Conservation (phyloP, 2,797 vertebrate species). For the Ammospiza maritima region DNA sequence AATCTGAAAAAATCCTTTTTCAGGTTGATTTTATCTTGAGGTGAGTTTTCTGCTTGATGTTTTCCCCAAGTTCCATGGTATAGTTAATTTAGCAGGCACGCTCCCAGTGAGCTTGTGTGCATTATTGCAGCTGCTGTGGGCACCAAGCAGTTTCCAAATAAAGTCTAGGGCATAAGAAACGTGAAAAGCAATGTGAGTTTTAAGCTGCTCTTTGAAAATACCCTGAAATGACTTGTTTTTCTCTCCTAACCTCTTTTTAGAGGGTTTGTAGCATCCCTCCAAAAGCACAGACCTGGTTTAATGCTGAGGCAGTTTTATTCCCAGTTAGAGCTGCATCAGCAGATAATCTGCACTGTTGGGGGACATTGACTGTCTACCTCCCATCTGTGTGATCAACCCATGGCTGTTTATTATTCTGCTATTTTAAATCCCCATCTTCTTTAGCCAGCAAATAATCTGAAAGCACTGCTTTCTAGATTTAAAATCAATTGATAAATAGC, state of each 20-base stretch:
- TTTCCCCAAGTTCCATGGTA: fast-evolving
- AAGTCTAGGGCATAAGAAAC: neutral
- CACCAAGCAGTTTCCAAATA: neutral
- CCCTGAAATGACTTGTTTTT: neutral
- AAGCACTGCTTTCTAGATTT: slow-evolving; percentile 50
- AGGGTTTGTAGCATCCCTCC: neutral
- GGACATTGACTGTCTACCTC: neutral
- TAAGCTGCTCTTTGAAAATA: neutral
- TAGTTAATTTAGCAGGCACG: fast-evolving
- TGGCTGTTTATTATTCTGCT: slow-evolving; percentile 36
- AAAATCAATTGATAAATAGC: slow-evolving; percentile 58
- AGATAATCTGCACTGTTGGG: neutral
- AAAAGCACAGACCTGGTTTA: neutral
- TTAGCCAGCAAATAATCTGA: slow-evolving; percentile 57
- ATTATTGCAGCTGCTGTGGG: neutral
- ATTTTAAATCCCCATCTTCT: slow-evolving; percentile 32
- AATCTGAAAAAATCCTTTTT: neutral
- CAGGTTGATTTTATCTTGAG: neutral
- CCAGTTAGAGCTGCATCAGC: slow-evolving; percentile 4
- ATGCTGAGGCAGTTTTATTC: neutral
- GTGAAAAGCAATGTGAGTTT: neutral
- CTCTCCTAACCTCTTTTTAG: neutral
- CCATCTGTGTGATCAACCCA: neutral
- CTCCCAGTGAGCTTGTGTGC: neutral
- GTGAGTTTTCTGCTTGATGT: neutral